Percentiles rank a stretch among this genome's conserved stretches.
phyloP scores from a whole-genome alignment of 53 echinoderm and acorn worm species.

The Antedon mediterranea region DNA sequence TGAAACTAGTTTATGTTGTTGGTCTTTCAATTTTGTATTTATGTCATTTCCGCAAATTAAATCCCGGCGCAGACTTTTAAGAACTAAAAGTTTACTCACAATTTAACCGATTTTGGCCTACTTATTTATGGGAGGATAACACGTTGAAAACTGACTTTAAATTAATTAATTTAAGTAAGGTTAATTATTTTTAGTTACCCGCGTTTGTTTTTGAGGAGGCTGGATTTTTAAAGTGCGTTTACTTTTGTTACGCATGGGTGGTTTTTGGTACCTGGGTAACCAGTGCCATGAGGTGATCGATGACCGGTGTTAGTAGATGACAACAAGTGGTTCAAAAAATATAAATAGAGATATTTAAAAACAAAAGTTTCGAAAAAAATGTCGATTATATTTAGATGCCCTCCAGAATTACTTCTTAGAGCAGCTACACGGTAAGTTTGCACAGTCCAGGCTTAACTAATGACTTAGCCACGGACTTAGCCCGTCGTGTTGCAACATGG shows the following conservation, averaged over 20 bases:
- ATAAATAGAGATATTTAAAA: too few relatives aligned
- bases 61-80: not conserved
- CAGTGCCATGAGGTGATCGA: too few relatives aligned
- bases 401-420: not conserved
- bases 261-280: too few relatives aligned
- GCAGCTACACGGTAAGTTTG: not conserved
- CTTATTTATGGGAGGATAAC: not conserved
- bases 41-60: not conserved
- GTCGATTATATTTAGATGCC: not conserved
- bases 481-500: too few relatives aligned
- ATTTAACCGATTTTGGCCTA: not conserved
- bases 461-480: too few relatives aligned
- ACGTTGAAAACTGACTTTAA: not conserved
- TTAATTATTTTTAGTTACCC: not conserved
- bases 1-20: not conserved
- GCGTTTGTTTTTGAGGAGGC: not conserved
- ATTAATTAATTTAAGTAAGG: not conserved
- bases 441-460: too few relatives aligned
- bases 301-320: too few relatives aligned
- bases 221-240: not conserved
- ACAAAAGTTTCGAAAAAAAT: not conserved
- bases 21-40: not conserved
- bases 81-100: not conserved
- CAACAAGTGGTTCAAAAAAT: too few relatives aligned
- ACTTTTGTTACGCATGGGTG: not conserved